phyloP scores from a whole-genome alignment of 2,888 invertebrate genomes.

The Drosophila nigricruria region DNA sequence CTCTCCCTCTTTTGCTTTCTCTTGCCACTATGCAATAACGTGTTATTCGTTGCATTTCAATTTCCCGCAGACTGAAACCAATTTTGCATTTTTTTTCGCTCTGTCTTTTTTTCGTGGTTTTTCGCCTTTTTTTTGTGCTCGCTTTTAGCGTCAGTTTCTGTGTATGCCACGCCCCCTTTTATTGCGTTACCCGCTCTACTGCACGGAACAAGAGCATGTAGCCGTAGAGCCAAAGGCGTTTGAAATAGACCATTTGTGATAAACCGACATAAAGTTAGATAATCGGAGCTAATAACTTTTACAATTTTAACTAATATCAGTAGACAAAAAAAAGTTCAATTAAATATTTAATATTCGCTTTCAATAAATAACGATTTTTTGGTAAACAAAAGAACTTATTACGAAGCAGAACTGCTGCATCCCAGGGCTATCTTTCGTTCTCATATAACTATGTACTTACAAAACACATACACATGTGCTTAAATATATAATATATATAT shows the following conservation, averaged over 20 bases:
- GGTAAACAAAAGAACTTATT: neutral
- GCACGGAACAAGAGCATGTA: neutral
- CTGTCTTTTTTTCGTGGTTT: neutral
- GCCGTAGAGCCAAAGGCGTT: neutral
- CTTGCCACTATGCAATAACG: conserved; percentile 4
- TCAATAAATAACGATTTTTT: neutral
- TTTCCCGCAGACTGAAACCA: conserved; percentile 34
- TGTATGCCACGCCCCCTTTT: conserved; percentile 28
- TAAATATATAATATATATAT: neutral
- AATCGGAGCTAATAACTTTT: neutral
- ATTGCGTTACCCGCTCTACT: conserved; percentile 21
- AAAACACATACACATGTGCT: neutral
- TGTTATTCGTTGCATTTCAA: conserved; percentile 32
- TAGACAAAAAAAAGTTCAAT: neutral
- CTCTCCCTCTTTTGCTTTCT: neutral
- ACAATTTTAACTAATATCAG: neutral
- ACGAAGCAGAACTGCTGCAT: neutral
- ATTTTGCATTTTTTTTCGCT: conserved; percentile 13
- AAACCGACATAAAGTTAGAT: neutral
- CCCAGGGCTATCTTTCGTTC: neutral
- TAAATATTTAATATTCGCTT: neutral
- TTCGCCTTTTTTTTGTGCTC: neutral
- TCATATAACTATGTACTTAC: neutral
- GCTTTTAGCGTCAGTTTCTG: conserved; percentile 17
- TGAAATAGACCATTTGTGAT: neutral